Base-by-base conservation (phyloP, 2,797 vertebrate species). In the Diceros bicornis region DNA sequence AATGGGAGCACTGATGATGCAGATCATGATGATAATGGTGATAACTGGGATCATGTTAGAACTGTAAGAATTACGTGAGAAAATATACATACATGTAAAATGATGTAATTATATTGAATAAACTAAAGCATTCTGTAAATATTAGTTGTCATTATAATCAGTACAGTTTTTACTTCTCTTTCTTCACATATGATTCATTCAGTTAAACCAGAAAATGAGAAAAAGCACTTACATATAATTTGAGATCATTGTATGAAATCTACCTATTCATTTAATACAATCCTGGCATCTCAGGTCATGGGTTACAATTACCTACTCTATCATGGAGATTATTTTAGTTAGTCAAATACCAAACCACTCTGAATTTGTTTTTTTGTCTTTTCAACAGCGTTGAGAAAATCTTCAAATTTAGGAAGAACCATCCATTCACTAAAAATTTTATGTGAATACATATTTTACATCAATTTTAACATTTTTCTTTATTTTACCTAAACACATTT, bases 121-220 rank as follows among this genome's bases (percentile, higher is more conserved):
- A 74, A 68, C 7, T 83, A 79, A 94, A 93, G 32, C 4, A 29
- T 59, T 74, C 27, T 21, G 23, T 78, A 66, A 87, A 88, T 66
- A 32, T 57, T 64, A 84, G 12, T 95, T 78, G 3, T 83, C 9
- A 29, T 41, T 82, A 47, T 12, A 89, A 50, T 83, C 5, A n/a
- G 16, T 77, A 52, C 12, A 32, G 2, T 66, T 95, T 91, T 90
- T 83, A 37, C 7, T 52, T 92, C 14, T 52, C 44, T 90, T 89
- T 62, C 4, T 82, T 88, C 27, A 89, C 50, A 2, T 68, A 57
- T 44, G 14, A 59, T 41, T 91, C 27, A 87, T 55, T 96, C 55
- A 59, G 13, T 75, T 94, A 72, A 92, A 81, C 16, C 55, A 93
- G 77, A 78, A 91, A 83, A 74, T 72, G 34, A 81, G 50, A 50